Evolutionary conservation across 2,797 vertebrate genomes (phyloP).

Genomic region (Netta rufina): DNA sequence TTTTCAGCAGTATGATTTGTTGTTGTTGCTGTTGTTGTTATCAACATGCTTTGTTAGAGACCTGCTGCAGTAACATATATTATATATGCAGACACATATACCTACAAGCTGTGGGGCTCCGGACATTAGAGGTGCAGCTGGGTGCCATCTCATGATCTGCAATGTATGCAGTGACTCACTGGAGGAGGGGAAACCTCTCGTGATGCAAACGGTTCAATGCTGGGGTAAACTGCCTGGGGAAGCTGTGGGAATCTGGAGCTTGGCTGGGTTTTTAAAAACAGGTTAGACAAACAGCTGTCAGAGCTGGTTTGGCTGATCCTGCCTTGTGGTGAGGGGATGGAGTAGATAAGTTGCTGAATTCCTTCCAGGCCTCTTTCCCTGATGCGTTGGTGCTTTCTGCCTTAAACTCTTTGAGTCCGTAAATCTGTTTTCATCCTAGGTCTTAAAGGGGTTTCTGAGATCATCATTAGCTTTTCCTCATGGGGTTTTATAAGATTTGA

Average conservation of each 20-base stretch:
- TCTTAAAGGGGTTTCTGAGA: slow-evolving; percentile 56
- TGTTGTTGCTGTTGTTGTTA: not conserved
- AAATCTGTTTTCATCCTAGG: slow-evolving; percentile 51
- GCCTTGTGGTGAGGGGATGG: slow-evolving; percentile 15
- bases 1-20: not conserved
- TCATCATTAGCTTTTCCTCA: slow-evolving; percentile 49
- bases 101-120: not conserved
- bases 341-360: slow-evolving; percentile 27
- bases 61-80: not conserved
- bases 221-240: not conserved
- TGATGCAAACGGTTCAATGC: not conserved
- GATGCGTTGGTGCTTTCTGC: slow-evolving; percentile 23
- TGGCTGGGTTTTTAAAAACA: slow-evolving; percentile 4
- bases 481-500: not conserved
- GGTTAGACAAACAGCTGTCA: slow-evolving; percentile 57
- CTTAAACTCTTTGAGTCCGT: slow-evolving; percentile 48
- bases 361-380: slow-evolving; percentile 12
- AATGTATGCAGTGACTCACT: not conserved
- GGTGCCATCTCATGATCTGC: not conserved
- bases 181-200: not conserved
- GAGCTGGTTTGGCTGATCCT: slow-evolving; percentile 44
- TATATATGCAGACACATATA: fast-evolving
- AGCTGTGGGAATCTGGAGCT: not conserved
- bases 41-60: not conserved
- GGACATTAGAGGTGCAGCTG: fast-evolving